Conservation (phyloP, 2,113 vertebrate genomes). For the Equus quagga region DNA sequence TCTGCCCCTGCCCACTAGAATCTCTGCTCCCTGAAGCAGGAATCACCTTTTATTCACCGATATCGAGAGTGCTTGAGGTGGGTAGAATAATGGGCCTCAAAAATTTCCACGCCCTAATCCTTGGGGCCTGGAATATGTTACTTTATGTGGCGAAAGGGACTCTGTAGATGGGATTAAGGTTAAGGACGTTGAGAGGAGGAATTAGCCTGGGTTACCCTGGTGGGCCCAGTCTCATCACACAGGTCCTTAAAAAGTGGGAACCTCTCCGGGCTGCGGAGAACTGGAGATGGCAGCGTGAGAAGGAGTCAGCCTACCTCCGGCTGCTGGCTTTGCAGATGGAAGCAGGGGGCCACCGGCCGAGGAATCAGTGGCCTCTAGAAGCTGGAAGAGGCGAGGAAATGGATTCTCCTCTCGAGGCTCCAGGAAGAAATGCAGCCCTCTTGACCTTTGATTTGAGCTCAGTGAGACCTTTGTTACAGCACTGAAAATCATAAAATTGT, state of each 20-base stretch:
- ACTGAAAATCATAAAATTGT: neutral
- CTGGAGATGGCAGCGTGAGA: neutral
- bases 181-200: neutral
- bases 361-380: neutral
- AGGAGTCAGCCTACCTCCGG: neutral
- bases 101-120: neutral
- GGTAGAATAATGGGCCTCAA: neutral
- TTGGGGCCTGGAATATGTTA: neutral
- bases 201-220: neutral
- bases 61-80: neutral
- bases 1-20: neutral
- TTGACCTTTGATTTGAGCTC: neutral
- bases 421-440: neutral
- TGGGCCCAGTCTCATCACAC: neutral
- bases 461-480: neutral
- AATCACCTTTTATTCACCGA: neutral
- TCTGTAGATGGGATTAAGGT: neutral
- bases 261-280: neutral
- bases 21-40: neutral
- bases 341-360: neutral
- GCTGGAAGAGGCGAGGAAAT: neutral
- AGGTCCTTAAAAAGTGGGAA: neutral
- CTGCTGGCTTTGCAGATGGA: neutral
- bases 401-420: neutral
- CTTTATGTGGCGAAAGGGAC: neutral